Evolutionary conservation across 92 coral and sea anemone genomes (phyloP), one percentile per base, ranked within the genome.

Genomic region (Paramuricea clavata): DNA sequence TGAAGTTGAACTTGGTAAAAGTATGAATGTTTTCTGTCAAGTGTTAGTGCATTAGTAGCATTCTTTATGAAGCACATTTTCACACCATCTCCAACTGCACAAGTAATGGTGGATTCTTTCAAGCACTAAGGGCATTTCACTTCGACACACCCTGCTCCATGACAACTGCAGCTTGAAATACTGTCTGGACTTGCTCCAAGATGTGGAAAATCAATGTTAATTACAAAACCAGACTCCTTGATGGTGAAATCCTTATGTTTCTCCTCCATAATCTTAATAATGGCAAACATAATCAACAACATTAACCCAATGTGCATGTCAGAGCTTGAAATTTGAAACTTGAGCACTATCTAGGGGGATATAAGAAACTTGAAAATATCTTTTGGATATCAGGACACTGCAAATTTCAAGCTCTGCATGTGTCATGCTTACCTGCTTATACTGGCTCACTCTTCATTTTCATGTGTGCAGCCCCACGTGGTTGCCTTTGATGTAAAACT

Each of bases 1-100:
- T 92, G 93, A 43, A 79, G 71, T 44, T 92, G 95, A 50, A 90
- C 91, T 83, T 90, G 95, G 33, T 67, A 90, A 33, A 43, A 87
- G 76, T 85, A 90, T 52, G 87, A 90, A 87, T 90, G 93, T n/a
- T 8, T 79, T 9, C 43, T 50, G 43, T 49, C 28, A 25, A 89
- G 83, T 73, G 36, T 43, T 0, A 89, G 22, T 6, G 21, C 62
- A 54, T 54, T 6, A 10, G 22, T 6, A 13, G 22, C 26, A 54
- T 54, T 54, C 3, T 54, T 6, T 6, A 54, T 54, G 19, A 54
- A 23, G 22, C 62, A 54, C 3, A 54, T 3, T 2, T 54, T 54
- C 22, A 10, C 22, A 6, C 26, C 62, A 6, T 54, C 5, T 6
- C 0, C 22, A 54, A 54, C 59, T 50, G 59, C 59, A 12, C 19